Evolutionary conservation across 2,888 invertebrate genomes (phyloP), one percentile per base, ranked within the genome.

Genomic region (Hanleya hanleyi): DNA sequence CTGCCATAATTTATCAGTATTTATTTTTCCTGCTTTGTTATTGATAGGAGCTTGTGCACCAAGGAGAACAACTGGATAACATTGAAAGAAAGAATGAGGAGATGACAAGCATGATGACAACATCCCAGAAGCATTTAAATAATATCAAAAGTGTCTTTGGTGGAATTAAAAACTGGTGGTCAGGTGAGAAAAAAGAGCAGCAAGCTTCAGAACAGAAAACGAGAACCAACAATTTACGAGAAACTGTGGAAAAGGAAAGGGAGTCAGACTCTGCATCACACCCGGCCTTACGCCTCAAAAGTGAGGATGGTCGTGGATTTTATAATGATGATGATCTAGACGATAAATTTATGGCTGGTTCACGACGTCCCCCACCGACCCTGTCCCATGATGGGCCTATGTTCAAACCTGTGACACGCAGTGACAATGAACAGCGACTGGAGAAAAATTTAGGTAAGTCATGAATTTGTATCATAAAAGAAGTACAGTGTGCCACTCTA

Each of bases 71-170:
- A 88, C 92, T 98, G 35, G 95, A 96, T 90, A 95, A 94, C 87
- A 96, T 97, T 0, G 96, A 97, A 87, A 94, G 93, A 82, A 94
- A 96, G 83, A 92, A 97, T 41, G 97, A 97, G 87, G 95, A 96
- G 86, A 98, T 98, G 69, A 97, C 97, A 89, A 94, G 94, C 22
- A 96, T 96, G 49, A 91, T 98, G 73, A 94, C 96, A 83, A 95
- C 95, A 85, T 97, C 97, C 81, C 97, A 98, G 88, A 96, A 96
- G 88, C 97, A 98, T 91, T 94, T 98, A 72, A 97, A 96, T 91
- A 96, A 96, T 18, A 95, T 98, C 74, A 98, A 97, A 92, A 98
- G 98, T 87, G 96, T 99, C 1, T 99, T 99, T 92, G 97, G 98
- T 78, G 97, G 98, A 68, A 93, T 99, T 22, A 97, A 96, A 90